phyloP scores from a whole-genome alignment of 2,113 vertebrate species.

The Myiozetetes cayanensis region DNA sequence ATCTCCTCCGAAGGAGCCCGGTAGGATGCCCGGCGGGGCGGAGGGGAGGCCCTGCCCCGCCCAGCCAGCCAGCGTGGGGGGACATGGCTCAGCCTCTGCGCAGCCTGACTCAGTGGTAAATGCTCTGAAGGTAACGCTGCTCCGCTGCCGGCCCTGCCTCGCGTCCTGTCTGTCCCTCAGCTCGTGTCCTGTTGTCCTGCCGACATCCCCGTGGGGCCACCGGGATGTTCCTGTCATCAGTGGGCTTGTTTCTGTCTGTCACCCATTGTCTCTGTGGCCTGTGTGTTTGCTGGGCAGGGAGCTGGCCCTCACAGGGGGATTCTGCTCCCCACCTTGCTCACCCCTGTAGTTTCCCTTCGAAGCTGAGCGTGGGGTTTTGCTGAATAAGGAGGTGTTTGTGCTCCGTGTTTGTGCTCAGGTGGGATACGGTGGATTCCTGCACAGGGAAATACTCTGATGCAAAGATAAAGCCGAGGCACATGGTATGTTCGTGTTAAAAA shows the following conservation, averaged over 20 bases:
- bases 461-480: background rate
- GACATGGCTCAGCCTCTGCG: conserved; percentile 77
- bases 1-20: conserved; percentile 79
- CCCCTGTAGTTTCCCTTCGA: background rate
- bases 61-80: conserved; percentile 79
- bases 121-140: conserved; percentile 80
- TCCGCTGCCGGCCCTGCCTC: conserved; percentile 49
- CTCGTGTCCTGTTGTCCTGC: conserved; percentile 37
- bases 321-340: background rate
- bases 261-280: conserved; percentile 52
- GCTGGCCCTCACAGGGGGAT: background rate
- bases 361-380: background rate
- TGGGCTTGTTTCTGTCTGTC: conserved; percentile 37
- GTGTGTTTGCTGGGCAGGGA: background rate
- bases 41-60: conserved; percentile 78
- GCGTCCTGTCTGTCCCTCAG: conserved; percentile 51
- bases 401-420: background rate
- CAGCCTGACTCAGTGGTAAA: conserved; percentile 82
- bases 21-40: conserved; percentile 80
- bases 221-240: conserved; percentile 17
- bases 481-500: background rate
- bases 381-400: background rate
- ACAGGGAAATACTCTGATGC: background rate
- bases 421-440: background rate
- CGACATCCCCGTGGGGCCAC: conserved; percentile 32